phyloP scores from a whole-genome alignment of 2,797 vertebrate genomes.

The Notolabrus celidotus region DNA sequence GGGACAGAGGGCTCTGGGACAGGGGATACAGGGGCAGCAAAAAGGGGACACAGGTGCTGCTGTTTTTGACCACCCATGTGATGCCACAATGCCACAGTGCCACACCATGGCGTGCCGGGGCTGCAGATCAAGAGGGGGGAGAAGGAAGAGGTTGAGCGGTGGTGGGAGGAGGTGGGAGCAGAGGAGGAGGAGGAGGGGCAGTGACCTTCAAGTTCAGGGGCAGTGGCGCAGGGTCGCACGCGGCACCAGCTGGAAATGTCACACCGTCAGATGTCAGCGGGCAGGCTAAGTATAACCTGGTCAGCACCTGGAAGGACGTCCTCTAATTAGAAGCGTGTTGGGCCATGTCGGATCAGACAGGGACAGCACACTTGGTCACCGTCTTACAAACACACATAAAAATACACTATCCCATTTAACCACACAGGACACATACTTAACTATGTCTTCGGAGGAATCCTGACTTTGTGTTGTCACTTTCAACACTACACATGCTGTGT shows the following conservation, averaged over 20 bases:
- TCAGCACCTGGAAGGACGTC: conserved; percentile 89
- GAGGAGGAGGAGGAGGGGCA: not conserved
- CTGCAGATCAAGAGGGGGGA: conserved; percentile 63
- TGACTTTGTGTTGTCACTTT: conserved; percentile 5
- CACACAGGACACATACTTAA: conserved; percentile 32
- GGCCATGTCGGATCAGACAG: conserved; percentile 86
- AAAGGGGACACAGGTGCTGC: conserved; percentile 75
- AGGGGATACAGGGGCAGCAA: conserved; percentile 65
- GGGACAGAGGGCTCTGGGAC: conserved; percentile 63
- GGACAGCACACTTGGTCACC: conserved; percentile 76
- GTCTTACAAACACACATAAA: conserved; percentile 71
- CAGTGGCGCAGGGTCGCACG: conserved; percentile 74
- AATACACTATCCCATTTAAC: conserved; percentile 58
- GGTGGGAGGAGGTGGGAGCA: conserved; percentile 18
- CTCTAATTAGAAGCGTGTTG: conserved; percentile 89
- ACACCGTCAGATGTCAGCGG: conserved; percentile 84
- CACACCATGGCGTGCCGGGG: conserved; percentile 56
- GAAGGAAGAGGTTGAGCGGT: conserved; percentile 36
- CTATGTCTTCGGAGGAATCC: conserved; percentile 15
- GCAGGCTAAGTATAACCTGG: conserved; percentile 85
- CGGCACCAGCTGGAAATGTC: conserved; percentile 88
- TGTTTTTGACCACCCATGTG: conserved; percentile 70
- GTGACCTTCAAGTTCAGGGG: conserved; percentile 83
- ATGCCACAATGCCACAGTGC: conserved; percentile 66
- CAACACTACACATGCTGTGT: conserved; percentile 7